Conservation (phyloP, 2,888 invertebrate species). For the Lasius fuliginosus region DNA sequence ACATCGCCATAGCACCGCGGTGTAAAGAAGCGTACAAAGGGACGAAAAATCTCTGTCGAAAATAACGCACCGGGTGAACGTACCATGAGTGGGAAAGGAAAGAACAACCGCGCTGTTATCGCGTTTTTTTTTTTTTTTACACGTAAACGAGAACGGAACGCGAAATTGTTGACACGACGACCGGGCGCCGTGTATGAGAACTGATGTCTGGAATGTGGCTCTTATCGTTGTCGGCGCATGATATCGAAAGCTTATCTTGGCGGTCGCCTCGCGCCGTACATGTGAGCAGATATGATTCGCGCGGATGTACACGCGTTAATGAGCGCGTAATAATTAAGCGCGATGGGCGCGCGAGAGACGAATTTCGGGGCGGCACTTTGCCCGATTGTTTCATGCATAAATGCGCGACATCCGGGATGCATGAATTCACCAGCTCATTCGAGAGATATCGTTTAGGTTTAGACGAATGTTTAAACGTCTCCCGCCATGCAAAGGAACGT, state of each 20-base stretch:
- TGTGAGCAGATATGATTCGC: neutral
- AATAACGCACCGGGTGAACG: constrained; percentile 48
- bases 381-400: constrained; percentile 44
- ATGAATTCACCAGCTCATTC: constrained; percentile 17
- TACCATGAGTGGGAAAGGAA: constrained; percentile 41
- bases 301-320: constrained; percentile 4
- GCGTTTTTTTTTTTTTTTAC: no score
- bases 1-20: constrained; percentile 55
- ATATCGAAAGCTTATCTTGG: constrained; percentile 78
- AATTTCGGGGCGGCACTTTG: constrained; percentile 24
- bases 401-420: constrained; percentile 8
- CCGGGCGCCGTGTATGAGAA: constrained; percentile 76
- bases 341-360: neutral
- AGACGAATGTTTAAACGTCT: neutral
- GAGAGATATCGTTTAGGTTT: neutral
- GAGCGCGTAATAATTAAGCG: constrained; percentile 12
- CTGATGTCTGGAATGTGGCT: constrained; percentile 81
- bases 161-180: constrained; percentile 78
- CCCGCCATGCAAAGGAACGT: no score
- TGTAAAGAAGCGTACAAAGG: neutral
- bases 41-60: constrained; percentile 38
- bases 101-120: constrained; percentile 17
- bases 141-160: constrained; percentile 51
- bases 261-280: constrained; percentile 3
- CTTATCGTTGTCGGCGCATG: constrained; percentile 77